phyloP scores from a whole-genome alignment of 2,113 vertebrate species.

The Amblyornis subalaris region DNA sequence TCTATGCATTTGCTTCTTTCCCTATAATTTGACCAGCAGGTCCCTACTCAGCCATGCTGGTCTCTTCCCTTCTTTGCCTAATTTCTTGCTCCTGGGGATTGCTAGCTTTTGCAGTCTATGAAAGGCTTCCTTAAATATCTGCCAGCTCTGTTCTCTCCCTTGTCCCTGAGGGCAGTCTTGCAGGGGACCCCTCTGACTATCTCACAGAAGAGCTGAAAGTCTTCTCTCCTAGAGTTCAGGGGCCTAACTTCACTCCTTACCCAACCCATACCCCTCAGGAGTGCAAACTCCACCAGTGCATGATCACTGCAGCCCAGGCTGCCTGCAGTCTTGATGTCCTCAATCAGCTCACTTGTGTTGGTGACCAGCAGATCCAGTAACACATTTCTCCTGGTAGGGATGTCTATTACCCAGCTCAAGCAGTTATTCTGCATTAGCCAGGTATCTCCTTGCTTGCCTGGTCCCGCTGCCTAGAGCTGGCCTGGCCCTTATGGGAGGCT shows the following conservation, averaged over 20 bases:
- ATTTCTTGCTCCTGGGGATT: not conserved
- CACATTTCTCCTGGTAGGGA: not conserved
- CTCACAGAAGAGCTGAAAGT: not conserved
- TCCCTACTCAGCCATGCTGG: not conserved
- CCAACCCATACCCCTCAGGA: not conserved
- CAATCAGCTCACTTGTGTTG: not conserved
- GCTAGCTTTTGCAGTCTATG: not conserved
- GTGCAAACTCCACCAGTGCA: not conserved
- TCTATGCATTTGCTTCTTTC: not conserved
- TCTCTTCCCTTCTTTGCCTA: not conserved
- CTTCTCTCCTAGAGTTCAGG: not conserved
- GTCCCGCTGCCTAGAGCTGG: not conserved
- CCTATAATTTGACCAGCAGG: not conserved
- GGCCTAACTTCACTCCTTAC: not conserved
- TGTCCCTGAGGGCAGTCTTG: not conserved
- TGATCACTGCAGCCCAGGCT: not conserved
- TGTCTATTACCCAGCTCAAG: not conserved
- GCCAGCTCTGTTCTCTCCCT: not conserved
- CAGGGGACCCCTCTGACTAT: not conserved
- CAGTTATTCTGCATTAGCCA: not conserved
- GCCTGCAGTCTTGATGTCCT: not conserved
- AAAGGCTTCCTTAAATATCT: not conserved
- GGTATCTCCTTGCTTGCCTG: not conserved
- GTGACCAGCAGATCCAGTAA: not conserved
- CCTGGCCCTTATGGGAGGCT: not conserved